Percentiles rank a stretch among this genome's conserved stretches.
Evolutionary conservation across 1,140 invertebrate genomes (phyloP).

Genomic region (Polypedilum pembai): DNA sequence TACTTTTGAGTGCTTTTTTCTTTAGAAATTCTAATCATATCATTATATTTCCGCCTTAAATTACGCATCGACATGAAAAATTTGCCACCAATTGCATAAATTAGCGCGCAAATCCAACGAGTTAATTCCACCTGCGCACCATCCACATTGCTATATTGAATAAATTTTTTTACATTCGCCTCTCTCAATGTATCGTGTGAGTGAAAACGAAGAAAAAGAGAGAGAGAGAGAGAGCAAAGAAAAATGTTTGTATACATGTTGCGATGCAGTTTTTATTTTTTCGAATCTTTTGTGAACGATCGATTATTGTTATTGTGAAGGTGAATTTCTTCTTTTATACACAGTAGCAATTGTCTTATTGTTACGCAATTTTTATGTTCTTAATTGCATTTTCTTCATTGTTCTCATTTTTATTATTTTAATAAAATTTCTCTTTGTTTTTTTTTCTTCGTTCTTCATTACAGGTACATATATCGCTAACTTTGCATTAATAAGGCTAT

Average conservation of each 20-base stretch:
- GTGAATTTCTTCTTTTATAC: too few relatives aligned
- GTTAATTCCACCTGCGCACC: conserved; percentile 24
- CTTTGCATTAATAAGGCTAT: not conserved
- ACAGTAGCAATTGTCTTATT: conserved; percentile 17
- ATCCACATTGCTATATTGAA: conserved; percentile 22
- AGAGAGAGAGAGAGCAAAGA: not conserved
- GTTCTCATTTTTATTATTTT: not conserved
- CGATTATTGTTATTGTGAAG: conserved; percentile 12
- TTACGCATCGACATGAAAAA: not conserved
- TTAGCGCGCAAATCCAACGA: conserved; percentile 9
- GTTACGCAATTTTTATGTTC: conserved; percentile 12
- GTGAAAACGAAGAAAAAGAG: not conserved
- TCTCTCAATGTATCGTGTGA: not conserved
- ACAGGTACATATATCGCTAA: not conserved
- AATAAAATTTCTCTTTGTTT: not conserved
- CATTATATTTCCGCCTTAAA: not conserved
- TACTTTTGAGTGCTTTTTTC: not conserved
- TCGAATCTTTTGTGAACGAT: conserved; percentile 12
- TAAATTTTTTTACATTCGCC: conserved; percentile 16
- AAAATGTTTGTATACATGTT: not conserved
- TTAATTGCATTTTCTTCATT: conserved; percentile 19
- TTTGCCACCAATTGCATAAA: conserved; percentile 12
- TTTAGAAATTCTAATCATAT: not conserved
- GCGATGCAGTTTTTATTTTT: not conserved
- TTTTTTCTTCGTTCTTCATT: not conserved